phyloP scores from a whole-genome alignment of 1,140 invertebrate genomes.

The Oedothorax gibbosus region DNA sequence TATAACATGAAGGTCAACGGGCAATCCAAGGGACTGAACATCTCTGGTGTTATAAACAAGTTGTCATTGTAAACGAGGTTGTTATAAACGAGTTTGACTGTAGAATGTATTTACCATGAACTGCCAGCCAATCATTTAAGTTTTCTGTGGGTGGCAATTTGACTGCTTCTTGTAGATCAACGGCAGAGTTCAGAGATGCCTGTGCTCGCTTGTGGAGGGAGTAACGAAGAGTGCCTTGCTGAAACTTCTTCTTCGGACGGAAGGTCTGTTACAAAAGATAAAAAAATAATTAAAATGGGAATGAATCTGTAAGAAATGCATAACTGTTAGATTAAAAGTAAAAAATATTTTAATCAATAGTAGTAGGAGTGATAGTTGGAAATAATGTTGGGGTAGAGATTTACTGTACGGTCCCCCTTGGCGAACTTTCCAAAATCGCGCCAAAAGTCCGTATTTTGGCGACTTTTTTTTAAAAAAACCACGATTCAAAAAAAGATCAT shows the following conservation, averaged over 20 bases:
- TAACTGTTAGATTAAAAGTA: no score
- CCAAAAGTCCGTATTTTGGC: no score
- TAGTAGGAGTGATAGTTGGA: no score
- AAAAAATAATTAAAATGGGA: not conserved
- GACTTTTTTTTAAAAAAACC: no score
- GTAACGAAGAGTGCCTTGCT: constrained; percentile 89
- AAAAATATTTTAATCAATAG: no score
- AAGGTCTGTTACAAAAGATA: constrained; percentile 77
- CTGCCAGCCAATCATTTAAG: constrained; percentile 94
- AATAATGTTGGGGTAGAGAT: no score
- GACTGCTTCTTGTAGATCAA: constrained; percentile 88
- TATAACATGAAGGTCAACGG: no score
- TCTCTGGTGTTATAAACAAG: no score
- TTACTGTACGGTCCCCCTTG: no score
- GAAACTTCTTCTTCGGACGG: constrained; percentile 89
- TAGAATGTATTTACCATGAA: constrained; percentile 79
- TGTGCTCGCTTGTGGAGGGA: constrained; percentile 90
- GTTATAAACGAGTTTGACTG: not conserved
- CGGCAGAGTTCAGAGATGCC: constrained; percentile 92
- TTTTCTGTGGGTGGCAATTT: constrained; percentile 88
- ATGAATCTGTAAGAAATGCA: not conserved
- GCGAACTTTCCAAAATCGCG: no score
- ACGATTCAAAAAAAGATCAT: no score
- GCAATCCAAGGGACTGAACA: no score
- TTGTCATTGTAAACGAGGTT: not conserved